A percentile compares a stretch with the other conserved stretches of the same genome.
phyloP scores from a whole-genome alignment of 2,888 invertebrate species.

The Eudasyphora cyanicolor region DNA sequence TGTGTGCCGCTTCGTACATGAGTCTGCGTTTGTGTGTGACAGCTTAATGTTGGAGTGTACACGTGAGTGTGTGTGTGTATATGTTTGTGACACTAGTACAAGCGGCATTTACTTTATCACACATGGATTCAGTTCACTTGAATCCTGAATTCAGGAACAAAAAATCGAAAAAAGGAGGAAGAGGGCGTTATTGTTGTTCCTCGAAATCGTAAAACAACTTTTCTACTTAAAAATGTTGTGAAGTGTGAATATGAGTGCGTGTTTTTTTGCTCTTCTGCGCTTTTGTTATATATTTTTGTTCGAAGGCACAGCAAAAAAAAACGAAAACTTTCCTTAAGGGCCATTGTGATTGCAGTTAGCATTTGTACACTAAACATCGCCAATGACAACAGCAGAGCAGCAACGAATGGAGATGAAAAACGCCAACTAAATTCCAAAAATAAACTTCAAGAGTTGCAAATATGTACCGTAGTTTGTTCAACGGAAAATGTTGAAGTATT shows the following conservation, averaged over 20 bases:
- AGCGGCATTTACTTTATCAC: conserved; percentile 44
- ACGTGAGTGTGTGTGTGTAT: background rate
- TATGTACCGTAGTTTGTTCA: background rate
- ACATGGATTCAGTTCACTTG: conserved; percentile 45
- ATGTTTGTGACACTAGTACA: conserved; percentile 12
- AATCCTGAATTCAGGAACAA: too few relatives aligned
- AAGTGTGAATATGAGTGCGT: conserved; percentile 31
- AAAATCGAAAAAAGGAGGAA: background rate
- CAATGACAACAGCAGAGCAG: background rate
- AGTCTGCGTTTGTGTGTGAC: conserved; percentile 12
- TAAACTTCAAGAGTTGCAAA: conserved; percentile 16
- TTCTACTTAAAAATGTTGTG: conserved; percentile 33
- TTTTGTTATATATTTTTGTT: conserved; percentile 1
- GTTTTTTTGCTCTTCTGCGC: background rate
- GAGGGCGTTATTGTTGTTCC: background rate
- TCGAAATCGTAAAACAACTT: conserved; percentile 18
- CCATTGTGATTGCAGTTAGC: conserved; percentile 31
- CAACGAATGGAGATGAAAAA: conserved; percentile 3
- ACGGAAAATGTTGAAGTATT: conserved; percentile 23
- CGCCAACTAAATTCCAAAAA: conserved; percentile 13
- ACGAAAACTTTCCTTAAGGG: conserved; percentile 30
- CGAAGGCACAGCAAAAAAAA: background rate
- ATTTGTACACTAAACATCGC: conserved; percentile 15
- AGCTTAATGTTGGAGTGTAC: too few relatives aligned
- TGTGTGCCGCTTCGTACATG: background rate